Evolutionary conservation across 2,797 vertebrate species (phyloP).

Genomic region (Sorex maritimensis): DNA sequence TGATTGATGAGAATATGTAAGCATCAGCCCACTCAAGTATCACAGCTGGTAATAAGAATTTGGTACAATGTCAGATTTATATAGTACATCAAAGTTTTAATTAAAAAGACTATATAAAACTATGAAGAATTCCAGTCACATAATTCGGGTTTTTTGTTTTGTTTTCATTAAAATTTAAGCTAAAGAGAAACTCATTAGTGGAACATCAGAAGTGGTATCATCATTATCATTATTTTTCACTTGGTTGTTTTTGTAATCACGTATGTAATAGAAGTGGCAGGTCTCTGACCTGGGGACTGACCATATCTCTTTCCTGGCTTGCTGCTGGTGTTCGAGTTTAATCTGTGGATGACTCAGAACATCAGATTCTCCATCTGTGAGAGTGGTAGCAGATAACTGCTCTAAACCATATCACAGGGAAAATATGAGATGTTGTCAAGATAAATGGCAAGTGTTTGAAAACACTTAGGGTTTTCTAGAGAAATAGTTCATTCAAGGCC

Average conservation of each 20-base stretch:
- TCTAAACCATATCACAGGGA: not conserved
- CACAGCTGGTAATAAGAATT: not conserved
- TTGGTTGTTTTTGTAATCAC: not conserved
- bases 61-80: not conserved
- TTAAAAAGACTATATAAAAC: not conserved
- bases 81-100: not conserved
- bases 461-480: not conserved
- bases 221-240: not conserved
- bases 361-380: conserved; percentile 13
- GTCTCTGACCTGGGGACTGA: not conserved
- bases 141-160: not conserved
- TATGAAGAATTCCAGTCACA: not conserved
- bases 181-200: not conserved
- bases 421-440: not conserved
- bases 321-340: not conserved
- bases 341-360: not conserved
- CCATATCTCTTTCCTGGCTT: not conserved
- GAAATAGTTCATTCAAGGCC: conserved; percentile 2
- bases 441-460: conserved; percentile 55
- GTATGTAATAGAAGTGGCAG: not conserved
- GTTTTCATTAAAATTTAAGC: not conserved
- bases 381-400: conserved; percentile 23
- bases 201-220: not conserved
- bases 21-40: not conserved
- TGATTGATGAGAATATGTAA: not conserved